Evolutionary conservation across 2,113 vertebrate genomes (phyloP), one percentile per base, ranked within the genome.

Genomic region (Chauna torquata): DNA sequence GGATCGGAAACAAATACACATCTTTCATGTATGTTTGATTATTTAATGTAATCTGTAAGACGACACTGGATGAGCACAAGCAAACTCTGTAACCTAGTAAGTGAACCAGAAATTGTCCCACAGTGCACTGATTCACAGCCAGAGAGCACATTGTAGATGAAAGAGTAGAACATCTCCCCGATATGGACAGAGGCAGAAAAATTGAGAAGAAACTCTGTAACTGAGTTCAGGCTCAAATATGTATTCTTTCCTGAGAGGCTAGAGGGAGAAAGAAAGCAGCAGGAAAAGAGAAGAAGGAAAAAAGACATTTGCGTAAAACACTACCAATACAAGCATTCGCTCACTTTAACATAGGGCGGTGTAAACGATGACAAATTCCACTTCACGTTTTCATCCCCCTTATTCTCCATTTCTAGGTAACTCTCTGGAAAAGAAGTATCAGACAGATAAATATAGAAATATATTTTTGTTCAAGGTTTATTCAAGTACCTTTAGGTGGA

Each of bases 301-400:
- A 58, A 68, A 49, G 25, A 27, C 3, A 81, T 61, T 32, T 30
- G 36, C 16, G 62, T 20, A 75, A 54, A 93, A 47, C 27, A 23
- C 4, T 86, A 28, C 3, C 17, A 25, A 36, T 12, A 22, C 6
- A 71, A 81, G 28, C 18, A 42, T 36, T 71, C 70, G 97, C 98
- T 98, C 87, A 99, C 99, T 99, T 99, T 99, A 74, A 99, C 98
- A 84, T 99, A 99, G 3, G 99, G 98, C 71, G 99, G 99, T 71
- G 99, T 98, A 96, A 99, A 99, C 45, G 99, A 99, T 17, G 99
- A 99, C 75, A 99, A 97, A 96, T 98, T 97, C 99, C 99, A 99
- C 88, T 98, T 99, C 44, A 99, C 96, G 13, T 98, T 98, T 68
- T 97, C 98, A 54, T 98, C 96, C 28, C 98, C 98, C 45, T 97